A percentile compares a stretch with the other conserved stretches of the same genome.
Evolutionary conservation across 1,140 invertebrate species (phyloP).

Genomic region (Zaprionus capensis): DNA sequence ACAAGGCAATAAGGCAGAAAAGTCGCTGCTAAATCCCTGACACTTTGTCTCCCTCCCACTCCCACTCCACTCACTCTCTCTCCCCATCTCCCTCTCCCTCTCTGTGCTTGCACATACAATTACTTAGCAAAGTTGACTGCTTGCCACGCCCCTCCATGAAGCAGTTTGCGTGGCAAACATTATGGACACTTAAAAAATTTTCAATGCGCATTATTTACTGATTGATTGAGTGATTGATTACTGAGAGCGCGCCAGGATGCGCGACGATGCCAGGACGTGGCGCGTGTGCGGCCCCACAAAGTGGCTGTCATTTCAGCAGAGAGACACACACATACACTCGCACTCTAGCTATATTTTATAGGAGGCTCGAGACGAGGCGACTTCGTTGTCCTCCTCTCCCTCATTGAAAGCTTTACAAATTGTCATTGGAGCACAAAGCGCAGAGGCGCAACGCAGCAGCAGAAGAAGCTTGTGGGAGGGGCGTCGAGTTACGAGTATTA

Average conservation of each 20-base stretch:
- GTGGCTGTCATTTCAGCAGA: slow-evolving; percentile 58
- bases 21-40: slow-evolving; percentile 38
- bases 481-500: slow-evolving; percentile 57
- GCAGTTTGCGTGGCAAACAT: slow-evolving; percentile 68
- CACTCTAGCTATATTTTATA: slow-evolving; percentile 54
- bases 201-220: slow-evolving; percentile 82
- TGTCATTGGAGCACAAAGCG: slow-evolving; percentile 68
- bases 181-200: slow-evolving; percentile 72
- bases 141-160: neutral
- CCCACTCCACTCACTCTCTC: neutral
- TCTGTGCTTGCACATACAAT: slow-evolving; percentile 23
- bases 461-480: slow-evolving; percentile 20
- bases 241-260: slow-evolving; percentile 29
- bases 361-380: slow-evolving; percentile 25
- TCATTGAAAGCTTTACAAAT: slow-evolving; percentile 79
- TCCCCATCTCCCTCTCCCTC: neutral
- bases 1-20: slow-evolving; percentile 48
- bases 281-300: slow-evolving; percentile 41
- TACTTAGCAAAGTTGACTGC: slow-evolving; percentile 36
- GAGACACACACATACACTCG: slow-evolving; percentile 1
- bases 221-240: slow-evolving; percentile 83
- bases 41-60: slow-evolving; percentile 14
- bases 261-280: neutral
- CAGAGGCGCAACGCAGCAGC: slow-evolving; percentile 11
- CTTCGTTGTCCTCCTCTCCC: slow-evolving; percentile 21